These are phyloP conservation scores for Rhynchopsitta pachyrhyncha DNA, from an alignment of 2,113 vertebrate genomes.

Conservation along the genomic window DNA sequence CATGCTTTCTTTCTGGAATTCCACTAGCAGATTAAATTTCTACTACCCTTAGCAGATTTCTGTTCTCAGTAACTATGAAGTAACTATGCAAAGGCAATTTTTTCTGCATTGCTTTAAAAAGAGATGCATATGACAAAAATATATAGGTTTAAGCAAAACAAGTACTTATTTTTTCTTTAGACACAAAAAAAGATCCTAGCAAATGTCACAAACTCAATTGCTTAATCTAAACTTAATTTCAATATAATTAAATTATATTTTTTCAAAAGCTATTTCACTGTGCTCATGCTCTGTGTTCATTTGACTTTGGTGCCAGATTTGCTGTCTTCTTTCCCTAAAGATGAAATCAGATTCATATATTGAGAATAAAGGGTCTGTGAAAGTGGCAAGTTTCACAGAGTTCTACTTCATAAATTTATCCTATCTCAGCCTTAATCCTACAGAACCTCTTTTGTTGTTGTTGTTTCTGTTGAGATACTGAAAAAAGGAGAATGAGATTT, in stretches of 20 bases:
- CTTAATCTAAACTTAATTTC: background rate
- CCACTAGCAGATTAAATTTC: background rate
- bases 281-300: background rate
- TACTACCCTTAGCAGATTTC: background rate
- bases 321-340: background rate
- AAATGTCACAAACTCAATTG: background rate
- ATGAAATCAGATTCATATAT: background rate
- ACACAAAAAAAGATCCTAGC: background rate
- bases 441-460: background rate
- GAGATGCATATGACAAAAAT: background rate
- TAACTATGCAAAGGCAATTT: background rate
- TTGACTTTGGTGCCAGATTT: background rate
- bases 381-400: background rate
- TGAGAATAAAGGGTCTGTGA: background rate
- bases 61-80: background rate
- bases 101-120: background rate
- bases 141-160: background rate
- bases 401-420: background rate
- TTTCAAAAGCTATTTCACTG: background rate
- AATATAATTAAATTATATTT: background rate
- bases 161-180: background rate
- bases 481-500: background rate
- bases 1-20: background rate
- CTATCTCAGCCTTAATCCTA: background rate
- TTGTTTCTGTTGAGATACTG: background rate